Evolutionary conservation across 2,888 invertebrate species (phyloP), one percentile per base, ranked within the genome.

Genomic region (Pasiphila rectangulata): DNA sequence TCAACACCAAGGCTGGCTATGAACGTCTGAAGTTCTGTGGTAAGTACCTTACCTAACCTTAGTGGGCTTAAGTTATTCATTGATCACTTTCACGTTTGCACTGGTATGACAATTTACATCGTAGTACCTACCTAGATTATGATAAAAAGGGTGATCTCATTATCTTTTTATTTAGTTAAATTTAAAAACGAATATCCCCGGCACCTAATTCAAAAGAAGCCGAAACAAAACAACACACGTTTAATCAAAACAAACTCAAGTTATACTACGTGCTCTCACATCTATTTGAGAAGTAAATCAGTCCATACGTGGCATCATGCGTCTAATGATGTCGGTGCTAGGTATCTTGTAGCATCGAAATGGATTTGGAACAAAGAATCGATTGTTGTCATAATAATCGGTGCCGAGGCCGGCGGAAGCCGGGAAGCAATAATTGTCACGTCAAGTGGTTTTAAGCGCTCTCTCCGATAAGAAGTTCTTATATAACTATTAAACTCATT

Each of bases 381-480:
- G 35, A 46, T 51, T 53, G 45, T 51, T 40, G 36, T 49, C 20
- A 10, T 25, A 2, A 10, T 25, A 20, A 50, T 51, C 34, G 44
- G 35, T 47, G 47, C 45, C 44, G 46, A 58, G 54, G 56, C 44
- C 56, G 54, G 42, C 56, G 58, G 58, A 58, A 60, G 44, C 29
- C 35, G 17, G 20, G 27, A 38, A 36, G 30, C 27, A 34, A 27
- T 29, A 34, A 38, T 42, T 49, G 50, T 50, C 60, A 58, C 55
- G 55, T 59, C 34, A 48, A 45, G 35, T 30, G 23, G 35, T 36
- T 48, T 24, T 1, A 27, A 27, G 13, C 6, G 12, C 6, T 13
- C 1, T 7, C n/a, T n/a, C n/a, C n/a, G n/a, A n/a, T n/a, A n/a
- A n/a, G n/a, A n/a, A n/a, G n/a, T n/a, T n/a, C n/a, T n/a, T n/a